Evolutionary conservation across 2,888 invertebrate species (phyloP).

Genomic region (Anorthoa munda): DNA sequence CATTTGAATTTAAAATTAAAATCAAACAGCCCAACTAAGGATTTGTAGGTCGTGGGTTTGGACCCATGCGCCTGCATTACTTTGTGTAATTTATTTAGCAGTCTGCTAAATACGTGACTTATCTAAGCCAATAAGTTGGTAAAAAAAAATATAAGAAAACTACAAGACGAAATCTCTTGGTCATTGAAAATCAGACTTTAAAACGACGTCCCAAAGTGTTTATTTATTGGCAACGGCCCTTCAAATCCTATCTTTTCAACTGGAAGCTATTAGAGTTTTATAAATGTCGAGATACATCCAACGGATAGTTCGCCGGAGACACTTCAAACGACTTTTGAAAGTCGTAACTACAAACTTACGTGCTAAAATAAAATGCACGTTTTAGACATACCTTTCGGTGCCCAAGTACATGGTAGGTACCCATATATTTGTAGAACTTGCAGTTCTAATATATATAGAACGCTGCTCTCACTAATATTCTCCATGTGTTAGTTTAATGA

Average conservation of each 20-base stretch:
- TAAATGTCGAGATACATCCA: slow-evolving; percentile 61
- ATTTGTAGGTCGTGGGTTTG: too few relatives aligned
- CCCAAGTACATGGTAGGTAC: neutral
- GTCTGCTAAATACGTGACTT: slow-evolving; percentile 5
- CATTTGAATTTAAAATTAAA: neutral
- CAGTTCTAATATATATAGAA: neutral
- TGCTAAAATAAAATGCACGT: slow-evolving; percentile 54
- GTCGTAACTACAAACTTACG: slow-evolving; percentile 54
- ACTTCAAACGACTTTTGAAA: slow-evolving; percentile 61
- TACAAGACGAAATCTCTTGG: neutral
- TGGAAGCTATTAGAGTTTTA: slow-evolving; percentile 59
- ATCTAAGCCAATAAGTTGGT: slow-evolving; percentile 10
- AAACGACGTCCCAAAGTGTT: slow-evolving; percentile 3
- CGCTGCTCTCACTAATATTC: neutral
- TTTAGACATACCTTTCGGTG: slow-evolving; percentile 7
- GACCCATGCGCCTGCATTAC: too few relatives aligned
- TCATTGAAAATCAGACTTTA: slow-evolving; percentile 27
- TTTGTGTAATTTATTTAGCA: too few relatives aligned
- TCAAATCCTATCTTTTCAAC: slow-evolving; percentile 27
- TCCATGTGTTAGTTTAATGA: too few relatives aligned
- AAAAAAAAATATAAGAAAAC: slow-evolving; percentile 18
- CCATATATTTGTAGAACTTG: too few relatives aligned
- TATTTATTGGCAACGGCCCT: neutral
- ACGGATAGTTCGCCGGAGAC: slow-evolving; percentile 51
- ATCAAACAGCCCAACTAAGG: too few relatives aligned